These are phyloP conservation scores for Phortica variegata DNA, from an alignment of 1,140 invertebrate genomes.

Conservation along the genomic window DNA sequence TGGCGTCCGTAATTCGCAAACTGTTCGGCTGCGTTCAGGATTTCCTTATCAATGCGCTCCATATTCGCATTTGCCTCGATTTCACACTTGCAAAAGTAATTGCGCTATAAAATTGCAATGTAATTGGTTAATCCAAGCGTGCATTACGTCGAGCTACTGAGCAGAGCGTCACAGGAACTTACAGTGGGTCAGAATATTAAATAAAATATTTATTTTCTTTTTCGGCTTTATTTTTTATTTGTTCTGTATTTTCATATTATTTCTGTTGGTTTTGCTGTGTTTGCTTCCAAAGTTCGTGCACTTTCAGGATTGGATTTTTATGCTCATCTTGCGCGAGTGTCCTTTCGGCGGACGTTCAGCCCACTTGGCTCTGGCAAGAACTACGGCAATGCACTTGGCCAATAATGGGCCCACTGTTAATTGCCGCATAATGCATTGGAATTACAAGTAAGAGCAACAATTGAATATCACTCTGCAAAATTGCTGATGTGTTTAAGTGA, in stretches of 20 bases:
- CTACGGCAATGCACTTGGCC: no score
- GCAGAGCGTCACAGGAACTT: conserved; percentile 31
- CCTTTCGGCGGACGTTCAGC: no score
- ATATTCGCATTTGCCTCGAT: conserved; percentile 43
- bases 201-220: conserved; percentile 5
- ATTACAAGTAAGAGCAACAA: no score
- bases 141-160: conserved; percentile 37
- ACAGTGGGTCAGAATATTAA: conserved; percentile 2
- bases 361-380: no score
- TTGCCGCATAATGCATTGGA: no score
- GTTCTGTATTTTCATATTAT: conserved; percentile 14
- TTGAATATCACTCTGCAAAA: no score
- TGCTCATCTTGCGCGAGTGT: no score
- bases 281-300: no score
- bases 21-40: conserved; percentile 22
- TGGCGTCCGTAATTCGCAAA: conserved; percentile 2
- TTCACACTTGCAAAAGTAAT: conserved; percentile 45
- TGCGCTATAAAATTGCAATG: conserved; percentile 56
- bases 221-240: not conserved
- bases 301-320: no score
- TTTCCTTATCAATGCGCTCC: conserved; percentile 54
- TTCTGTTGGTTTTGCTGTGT: conserved; percentile 14
- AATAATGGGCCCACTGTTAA: no score
- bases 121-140: conserved; percentile 57
- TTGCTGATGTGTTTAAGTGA: no score